Conservation (phyloP, 1,140 invertebrate genomes). For the Glossosoma conforme region DNA sequence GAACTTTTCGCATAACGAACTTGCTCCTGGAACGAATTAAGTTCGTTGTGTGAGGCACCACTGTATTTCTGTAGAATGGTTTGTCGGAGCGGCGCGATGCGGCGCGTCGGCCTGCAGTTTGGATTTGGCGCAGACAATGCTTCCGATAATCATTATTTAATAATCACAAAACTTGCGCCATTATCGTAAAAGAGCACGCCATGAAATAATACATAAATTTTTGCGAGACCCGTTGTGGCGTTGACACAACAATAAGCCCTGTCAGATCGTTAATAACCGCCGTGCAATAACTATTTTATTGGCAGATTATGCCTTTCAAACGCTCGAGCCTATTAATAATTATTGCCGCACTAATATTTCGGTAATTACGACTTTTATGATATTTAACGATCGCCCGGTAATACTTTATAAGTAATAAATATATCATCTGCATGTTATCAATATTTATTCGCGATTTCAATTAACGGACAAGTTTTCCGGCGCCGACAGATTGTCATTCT, state of each 20-base stretch:
- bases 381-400: not conserved
- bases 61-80: too few relatives aligned
- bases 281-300: slow-evolving; percentile 20
- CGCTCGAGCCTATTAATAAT: slow-evolving; percentile 11
- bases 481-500: too few relatives aligned
- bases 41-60: too few relatives aligned
- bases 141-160: slow-evolving; percentile 7
- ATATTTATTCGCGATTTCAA: too few relatives aligned
- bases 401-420: slow-evolving; percentile 3
- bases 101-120: not conserved
- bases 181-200: slow-evolving; percentile 10
- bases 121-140: slow-evolving; percentile 11
- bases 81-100: too few relatives aligned
- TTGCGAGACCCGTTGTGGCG: slow-evolving; percentile 7
- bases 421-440: slow-evolving; percentile 1
- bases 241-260: slow-evolving; percentile 12
- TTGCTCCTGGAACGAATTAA: too few relatives aligned
- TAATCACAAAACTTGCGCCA: slow-evolving; percentile 13
- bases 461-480: too few relatives aligned
- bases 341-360: slow-evolving; percentile 12
- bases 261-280: slow-evolving; percentile 12
- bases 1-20: too few relatives aligned
- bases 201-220: slow-evolving; percentile 14
- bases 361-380: slow-evolving; percentile 12
- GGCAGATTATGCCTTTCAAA: slow-evolving; percentile 19